These are phyloP conservation scores for Probaryconus sp. DNA, from an alignment of 1,140 invertebrate species.

Conservation along the genomic window DNA sequence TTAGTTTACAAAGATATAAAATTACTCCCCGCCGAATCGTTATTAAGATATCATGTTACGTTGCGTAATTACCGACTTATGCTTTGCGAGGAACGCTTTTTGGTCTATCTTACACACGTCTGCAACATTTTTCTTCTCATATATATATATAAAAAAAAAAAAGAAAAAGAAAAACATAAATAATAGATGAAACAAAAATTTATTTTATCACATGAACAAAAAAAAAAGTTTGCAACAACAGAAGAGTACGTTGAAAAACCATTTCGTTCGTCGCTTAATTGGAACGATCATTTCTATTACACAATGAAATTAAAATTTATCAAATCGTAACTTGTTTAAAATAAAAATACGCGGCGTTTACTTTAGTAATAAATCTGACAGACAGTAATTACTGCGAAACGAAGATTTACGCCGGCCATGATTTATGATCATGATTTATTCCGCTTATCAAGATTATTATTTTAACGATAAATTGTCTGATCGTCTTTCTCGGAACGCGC, in stretches of 20 bases:
- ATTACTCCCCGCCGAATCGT: slow-evolving; percentile 66
- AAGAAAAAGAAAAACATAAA: no score
- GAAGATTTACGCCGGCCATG: slow-evolving; percentile 36
- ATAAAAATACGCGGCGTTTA: slow-evolving; percentile 23
- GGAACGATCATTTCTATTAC: no score
- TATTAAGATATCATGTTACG: slow-evolving; percentile 69
- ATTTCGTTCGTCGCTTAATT: background rate
- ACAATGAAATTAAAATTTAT: background rate
- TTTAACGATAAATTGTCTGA: slow-evolving; percentile 59
- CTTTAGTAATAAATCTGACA: slow-evolving; percentile 42
- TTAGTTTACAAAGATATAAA: slow-evolving; percentile 73
- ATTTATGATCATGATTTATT: slow-evolving; percentile 52
- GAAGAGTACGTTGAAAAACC: no score
- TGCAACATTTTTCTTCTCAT: background rate
- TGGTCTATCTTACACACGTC: background rate
- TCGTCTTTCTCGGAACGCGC: slow-evolving; percentile 51
- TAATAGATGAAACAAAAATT: no score
- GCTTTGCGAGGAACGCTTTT: slow-evolving; percentile 18
- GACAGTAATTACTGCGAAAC: slow-evolving; percentile 41
- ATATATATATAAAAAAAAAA: no score
- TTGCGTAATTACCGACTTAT: slow-evolving; percentile 56
- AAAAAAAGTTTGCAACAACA: no score
- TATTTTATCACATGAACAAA: no score
- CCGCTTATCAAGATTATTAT: slow-evolving; percentile 60
- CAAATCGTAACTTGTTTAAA: slow-evolving; percentile 13